Base-by-base conservation (phyloP, 2,113 vertebrate genomes). In the Thryonomys swinderianus region DNA sequence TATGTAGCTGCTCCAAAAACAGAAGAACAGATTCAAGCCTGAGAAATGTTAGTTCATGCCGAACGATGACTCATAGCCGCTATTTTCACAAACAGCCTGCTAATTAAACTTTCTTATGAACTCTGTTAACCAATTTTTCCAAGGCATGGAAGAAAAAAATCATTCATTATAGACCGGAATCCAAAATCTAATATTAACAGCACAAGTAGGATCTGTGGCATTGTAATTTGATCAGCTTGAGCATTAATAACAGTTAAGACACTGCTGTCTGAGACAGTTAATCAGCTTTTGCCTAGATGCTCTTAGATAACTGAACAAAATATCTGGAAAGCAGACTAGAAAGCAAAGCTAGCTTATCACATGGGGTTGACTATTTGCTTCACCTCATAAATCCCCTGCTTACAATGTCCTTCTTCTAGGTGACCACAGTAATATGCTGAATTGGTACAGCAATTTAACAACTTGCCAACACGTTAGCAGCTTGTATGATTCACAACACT, bases 101-200 rank as follows among this genome's bases (percentile, higher is more conserved):
- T 98, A 98, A 98, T 98, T 98, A 98, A 98, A 98, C 98, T 98
- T 97, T 96, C 97, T 97, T 97, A 97, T 96, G 97, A 98, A 98
- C 96, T 97, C 97, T 94, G 90, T 97, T 98, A 98, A 98, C 98
- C 91, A 97, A 88, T 98, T 98, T 98, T 98, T 97, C 96, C 97
- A 98, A 97, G 97, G 97, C 98, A 98, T 64, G 88, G 93, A 98
- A 96, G 96, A 97, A 98, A 76, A 48, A 98, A 98, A 96, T 93
- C 61, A 97, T 98, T 98, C 96, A 97, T 98, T 98, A 98, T 53
- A 98, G 97, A 97, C 98, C 88, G n/a, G 98, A 98, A 98, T 93
- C 96, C 95, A 83, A 97, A 98, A 98, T 98, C 97, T 98, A 98
- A 97, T 98, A 98, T 98, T 98, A 98, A 97, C 93, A 82, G 96